A percentile compares a stretch with the other conserved stretches of the same genome.
phyloP scores from a whole-genome alignment of 92 coral and sea anemone genomes.

The Siderastrea radians region DNA sequence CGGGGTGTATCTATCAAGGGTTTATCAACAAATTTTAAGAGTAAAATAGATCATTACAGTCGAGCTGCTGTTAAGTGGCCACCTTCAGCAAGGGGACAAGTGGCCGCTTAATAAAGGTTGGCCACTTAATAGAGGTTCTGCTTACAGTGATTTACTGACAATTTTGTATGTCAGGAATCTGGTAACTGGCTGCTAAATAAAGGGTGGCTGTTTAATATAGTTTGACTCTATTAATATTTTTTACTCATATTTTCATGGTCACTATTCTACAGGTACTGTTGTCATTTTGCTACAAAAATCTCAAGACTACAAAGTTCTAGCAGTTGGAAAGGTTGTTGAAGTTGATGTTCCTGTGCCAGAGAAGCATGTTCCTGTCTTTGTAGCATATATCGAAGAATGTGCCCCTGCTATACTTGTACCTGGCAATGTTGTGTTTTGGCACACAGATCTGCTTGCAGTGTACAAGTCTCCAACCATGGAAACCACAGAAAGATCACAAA shows the following conservation, averaged over 20 bases:
- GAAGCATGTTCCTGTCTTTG: slow-evolving; percentile 46
- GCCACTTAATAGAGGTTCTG: no score
- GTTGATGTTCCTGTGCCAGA: slow-evolving; percentile 53
- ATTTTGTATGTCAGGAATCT: not conserved
- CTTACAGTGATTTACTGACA: not conserved
- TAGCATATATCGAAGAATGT: slow-evolving; percentile 50
- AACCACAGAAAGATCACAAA: slow-evolving; percentile 30
- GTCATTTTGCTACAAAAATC: slow-evolving; percentile 58
- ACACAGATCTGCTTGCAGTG: slow-evolving; percentile 30
- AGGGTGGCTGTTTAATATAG: not conserved
- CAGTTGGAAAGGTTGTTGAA: slow-evolving; percentile 55
- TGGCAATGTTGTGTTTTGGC: slow-evolving; percentile 72
- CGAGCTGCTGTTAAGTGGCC: no score
- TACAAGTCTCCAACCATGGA: not conserved
- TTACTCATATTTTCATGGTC: slow-evolving; percentile 42
- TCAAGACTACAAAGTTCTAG: slow-evolving; percentile 53
- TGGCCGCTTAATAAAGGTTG: no score
- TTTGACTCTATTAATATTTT: not conserved
- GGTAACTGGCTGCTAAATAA: not conserved
- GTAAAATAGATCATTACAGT: not conserved
- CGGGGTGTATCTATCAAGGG: no score
- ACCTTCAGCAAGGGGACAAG: no score
- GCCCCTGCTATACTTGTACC: slow-evolving; percentile 46
- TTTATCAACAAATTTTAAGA: not conserved
- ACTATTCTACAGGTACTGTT: slow-evolving; percentile 41